Conservation (phyloP, 2,113 vertebrate species). For the Chloropsis hardwickii region DNA sequence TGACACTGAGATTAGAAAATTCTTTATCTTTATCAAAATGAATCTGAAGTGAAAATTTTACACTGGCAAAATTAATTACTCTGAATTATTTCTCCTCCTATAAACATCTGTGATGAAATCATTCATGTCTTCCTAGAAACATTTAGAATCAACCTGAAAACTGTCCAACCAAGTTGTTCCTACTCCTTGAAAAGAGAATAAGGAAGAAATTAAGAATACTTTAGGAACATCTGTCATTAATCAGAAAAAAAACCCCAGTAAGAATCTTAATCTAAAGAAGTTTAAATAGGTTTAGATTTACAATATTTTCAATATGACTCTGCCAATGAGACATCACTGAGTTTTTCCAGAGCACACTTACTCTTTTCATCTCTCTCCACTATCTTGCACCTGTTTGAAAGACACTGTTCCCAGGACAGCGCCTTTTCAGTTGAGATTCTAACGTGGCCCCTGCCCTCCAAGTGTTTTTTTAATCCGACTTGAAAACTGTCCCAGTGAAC, state of each 20-base stretch:
- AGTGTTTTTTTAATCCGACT: background rate
- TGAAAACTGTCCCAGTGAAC: background rate
- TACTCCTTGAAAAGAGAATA: background rate
- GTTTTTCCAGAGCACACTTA: background rate
- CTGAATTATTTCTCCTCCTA: background rate
- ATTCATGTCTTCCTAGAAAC: background rate
- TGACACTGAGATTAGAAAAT: background rate
- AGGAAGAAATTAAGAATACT: background rate
- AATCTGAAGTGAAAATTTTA: constrained; percentile 3
- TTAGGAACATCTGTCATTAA: constrained; percentile 10
- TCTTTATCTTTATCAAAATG: background rate
- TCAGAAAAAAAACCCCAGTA: background rate
- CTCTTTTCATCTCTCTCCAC: background rate
- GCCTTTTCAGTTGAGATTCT: background rate
- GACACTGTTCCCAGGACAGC: background rate
- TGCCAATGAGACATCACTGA: background rate
- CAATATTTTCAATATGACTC: background rate
- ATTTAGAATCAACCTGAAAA: background rate
- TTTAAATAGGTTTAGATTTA: background rate
- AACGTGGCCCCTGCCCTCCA: background rate
- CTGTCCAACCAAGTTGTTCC: background rate
- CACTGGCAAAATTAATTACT: background rate
- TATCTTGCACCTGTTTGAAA: background rate
- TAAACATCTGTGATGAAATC: constrained; percentile 38
- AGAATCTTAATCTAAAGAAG: background rate